These are phyloP conservation scores for Scatophagus argus DNA, from an alignment of 2,113 vertebrate species.

Conservation along the genomic window DNA sequence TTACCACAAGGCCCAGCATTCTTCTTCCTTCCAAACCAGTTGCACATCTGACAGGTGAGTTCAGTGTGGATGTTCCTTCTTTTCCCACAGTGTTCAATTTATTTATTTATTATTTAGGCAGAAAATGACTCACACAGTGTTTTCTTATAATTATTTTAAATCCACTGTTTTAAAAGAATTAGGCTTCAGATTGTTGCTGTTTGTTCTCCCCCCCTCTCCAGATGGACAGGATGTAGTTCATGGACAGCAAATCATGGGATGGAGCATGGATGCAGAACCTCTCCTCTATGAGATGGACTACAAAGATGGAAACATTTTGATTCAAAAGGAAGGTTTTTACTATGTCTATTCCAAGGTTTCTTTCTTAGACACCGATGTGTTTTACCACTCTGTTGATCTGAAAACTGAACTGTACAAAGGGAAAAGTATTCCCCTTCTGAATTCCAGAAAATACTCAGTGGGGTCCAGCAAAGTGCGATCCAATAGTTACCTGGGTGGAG, in stretches of 20 bases:
- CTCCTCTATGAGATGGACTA: conserved; percentile 81
- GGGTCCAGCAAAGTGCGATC: not conserved
- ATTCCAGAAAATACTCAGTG: conserved; percentile 41
- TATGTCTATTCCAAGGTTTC: conserved; percentile 88
- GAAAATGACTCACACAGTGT: not conserved
- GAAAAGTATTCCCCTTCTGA: conserved; percentile 72
- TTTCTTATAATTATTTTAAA: not conserved
- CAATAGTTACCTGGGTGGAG: conserved; percentile 87
- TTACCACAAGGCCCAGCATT: no score
- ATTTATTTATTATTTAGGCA: not conserved
- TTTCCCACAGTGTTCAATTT: not conserved
- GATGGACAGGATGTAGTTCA: conserved; percentile 39
- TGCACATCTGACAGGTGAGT: conserved; percentile 81
- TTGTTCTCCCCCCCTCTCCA: no score
- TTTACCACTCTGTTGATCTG: conserved; percentile 76
- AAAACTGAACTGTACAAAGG: conserved; percentile 61
- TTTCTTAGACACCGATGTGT: conserved; percentile 3
- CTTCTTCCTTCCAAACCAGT: conserved; percentile 76
- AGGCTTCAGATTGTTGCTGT: not conserved
- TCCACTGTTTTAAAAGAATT: not conserved
- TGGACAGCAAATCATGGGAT: conserved; percentile 64
- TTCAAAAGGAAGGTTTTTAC: conserved; percentile 82
- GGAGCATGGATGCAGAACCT: conserved; percentile 74
- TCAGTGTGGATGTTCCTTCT: not conserved
- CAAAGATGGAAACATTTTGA: conserved; percentile 71